A percentile compares a stretch with the other conserved stretches of the same genome.
Evolutionary conservation across 1,140 invertebrate genomes (phyloP).

Genomic region (Drosophila teissieri): DNA sequence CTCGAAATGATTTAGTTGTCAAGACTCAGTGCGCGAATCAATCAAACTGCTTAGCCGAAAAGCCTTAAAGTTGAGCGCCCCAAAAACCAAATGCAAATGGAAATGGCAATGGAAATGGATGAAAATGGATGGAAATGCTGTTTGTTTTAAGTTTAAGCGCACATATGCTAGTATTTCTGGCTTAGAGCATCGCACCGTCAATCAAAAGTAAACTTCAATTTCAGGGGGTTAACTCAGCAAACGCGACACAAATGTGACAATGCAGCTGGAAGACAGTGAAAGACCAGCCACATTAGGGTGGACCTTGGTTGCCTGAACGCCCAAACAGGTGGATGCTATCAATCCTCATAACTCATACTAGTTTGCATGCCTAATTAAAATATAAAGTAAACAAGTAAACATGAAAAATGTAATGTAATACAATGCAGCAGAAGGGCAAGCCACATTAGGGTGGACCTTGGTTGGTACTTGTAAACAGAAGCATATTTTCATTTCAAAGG

Average conservation of each 20-base stretch:
- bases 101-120: neutral
- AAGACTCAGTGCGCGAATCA: constrained; percentile 46
- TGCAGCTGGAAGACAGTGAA: neutral
- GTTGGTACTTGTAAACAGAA: too few relatives aligned
- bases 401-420: too few relatives aligned
- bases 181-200: constrained; percentile 4
- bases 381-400: too few relatives aligned
- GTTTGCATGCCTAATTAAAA: too few relatives aligned
- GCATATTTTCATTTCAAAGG: too few relatives aligned
- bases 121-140: neutral
- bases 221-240: constrained; percentile 18
- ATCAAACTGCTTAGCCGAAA: constrained; percentile 54
- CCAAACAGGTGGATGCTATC: too few relatives aligned
- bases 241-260: constrained; percentile 1
- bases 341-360: too few relatives aligned
- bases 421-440: too few relatives aligned
- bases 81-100: constrained; percentile 5
- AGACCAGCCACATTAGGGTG: neutral
- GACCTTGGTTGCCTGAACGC: neutral
- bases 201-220: constrained; percentile 45
- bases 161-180: neutral
- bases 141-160: constrained; percentile 21
- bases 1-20: constrained; percentile 70
- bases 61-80: constrained; percentile 24
- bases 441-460: too few relatives aligned